Evolutionary conservation across 2,888 invertebrate species (phyloP), one percentile per base, ranked within the genome.

Genomic region (Minunthozetes semirufus): DNA sequence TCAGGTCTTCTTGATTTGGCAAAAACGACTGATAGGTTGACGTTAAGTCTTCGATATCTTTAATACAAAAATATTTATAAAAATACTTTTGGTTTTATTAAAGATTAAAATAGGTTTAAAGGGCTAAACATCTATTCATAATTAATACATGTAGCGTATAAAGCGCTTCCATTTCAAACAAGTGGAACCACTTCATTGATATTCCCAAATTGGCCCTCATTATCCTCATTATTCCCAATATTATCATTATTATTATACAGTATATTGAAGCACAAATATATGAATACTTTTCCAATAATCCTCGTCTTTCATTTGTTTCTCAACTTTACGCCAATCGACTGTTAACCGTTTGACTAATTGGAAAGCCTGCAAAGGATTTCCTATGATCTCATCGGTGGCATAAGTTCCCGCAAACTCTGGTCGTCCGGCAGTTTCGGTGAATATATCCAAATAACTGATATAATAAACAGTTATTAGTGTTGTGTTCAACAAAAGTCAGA

Each of bases 1-100:
- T 90, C 77, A 99, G 85, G 83, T 99, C 98, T 83, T 98, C 98
- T 22, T 77, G 38, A 22, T 63, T 77, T 1, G 79, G 79, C 74
- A 79, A 77, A 63, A 80, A 72, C 53, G 78, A 73, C 11, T 75
- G 50, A 70, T 80, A 79, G 29, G 78, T 77, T 19, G 56, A 77
- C 63, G 72, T 78, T 72, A 76, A 75, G 76, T 71, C 78, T 76
- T 76, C 79, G 77, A 76, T 80, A 75, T 78, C 77, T 77, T 13
- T n/a, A 61, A 29, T n/a, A n/a, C n/a, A n/a, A 33, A 33, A 33
- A 33, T 33, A 3, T 5, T 33, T 33, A 5, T 33, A 5, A 3
- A 33, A 33, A 33, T 33, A 33, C 33, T 33, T 33, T 33, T 33
- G 33, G 33, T 33, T 33, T 33, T 33, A 33, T 5, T 33, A 33